Percentiles rank a stretch among this genome's conserved stretches.
phyloP scores from a whole-genome alignment of 2,797 vertebrate species.

The Sitta carolinensis region DNA sequence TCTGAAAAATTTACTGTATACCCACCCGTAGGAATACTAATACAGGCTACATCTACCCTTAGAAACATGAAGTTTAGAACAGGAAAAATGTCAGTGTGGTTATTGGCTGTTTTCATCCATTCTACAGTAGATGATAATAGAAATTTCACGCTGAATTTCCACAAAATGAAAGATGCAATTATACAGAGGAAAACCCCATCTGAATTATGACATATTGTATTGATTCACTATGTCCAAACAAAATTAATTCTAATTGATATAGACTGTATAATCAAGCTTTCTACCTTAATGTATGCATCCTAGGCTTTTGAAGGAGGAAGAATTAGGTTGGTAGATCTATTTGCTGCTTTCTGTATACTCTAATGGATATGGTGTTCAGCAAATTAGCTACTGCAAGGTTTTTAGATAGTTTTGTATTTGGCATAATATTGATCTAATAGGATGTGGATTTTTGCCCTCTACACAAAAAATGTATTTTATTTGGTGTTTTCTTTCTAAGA shows the following conservation, averaged over 20 bases:
- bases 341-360: background rate
- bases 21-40: fast-evolving
- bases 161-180: background rate
- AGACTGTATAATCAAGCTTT: background rate
- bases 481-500: background rate
- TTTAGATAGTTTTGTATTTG: background rate
- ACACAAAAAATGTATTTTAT: background rate
- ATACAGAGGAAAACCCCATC: background rate
- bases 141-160: background rate
- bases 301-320: background rate
- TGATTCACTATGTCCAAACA: background rate
- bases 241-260: background rate
- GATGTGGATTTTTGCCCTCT: background rate
- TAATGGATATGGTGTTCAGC: background rate
- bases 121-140: background rate
- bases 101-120: background rate
- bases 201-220: background rate
- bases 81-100: background rate
- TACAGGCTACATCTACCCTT: background rate
- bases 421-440: background rate
- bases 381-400: background rate
- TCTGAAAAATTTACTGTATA: background rate
- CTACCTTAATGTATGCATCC: background rate
- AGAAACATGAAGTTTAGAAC: background rate
- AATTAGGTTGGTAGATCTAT: background rate